phyloP scores from a whole-genome alignment of 1,140 invertebrate species.

The Drosophila navojoa region DNA sequence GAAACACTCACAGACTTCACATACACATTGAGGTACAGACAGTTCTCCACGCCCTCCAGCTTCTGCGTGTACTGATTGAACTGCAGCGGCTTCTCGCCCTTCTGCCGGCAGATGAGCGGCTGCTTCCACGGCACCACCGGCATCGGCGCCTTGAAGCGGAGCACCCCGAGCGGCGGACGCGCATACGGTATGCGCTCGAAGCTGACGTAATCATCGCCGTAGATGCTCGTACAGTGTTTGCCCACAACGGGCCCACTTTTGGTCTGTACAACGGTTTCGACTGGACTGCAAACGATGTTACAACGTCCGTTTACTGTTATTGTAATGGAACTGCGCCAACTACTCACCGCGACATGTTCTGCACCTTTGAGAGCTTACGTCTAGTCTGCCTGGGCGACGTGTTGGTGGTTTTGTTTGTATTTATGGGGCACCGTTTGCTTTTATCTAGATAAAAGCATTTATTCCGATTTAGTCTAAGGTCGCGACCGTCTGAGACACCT shows the following conservation, averaged over 20 bases:
- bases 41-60: constrained; percentile 84
- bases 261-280: constrained; percentile 21
- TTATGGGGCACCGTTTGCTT: constrained; percentile 3
- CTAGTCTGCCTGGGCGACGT: background rate
- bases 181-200: constrained; percentile 87
- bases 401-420: background rate
- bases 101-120: constrained; percentile 78
- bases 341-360: constrained; percentile 50
- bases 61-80: constrained; percentile 48
- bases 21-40: constrained; percentile 85
- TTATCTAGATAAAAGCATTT: constrained; percentile 55
- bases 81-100: constrained; percentile 63
- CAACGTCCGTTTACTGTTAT: no score
- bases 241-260: constrained; percentile 58
- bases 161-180: constrained; percentile 86
- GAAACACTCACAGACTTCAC: constrained; percentile 70
- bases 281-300: background rate
- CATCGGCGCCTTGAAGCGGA: constrained; percentile 86
- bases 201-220: constrained; percentile 71
- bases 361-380: constrained; percentile 19
- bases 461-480: constrained; percentile 25
- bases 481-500: constrained; percentile 13
- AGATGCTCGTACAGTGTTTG: constrained; percentile 51
- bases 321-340: background rate
- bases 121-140: constrained; percentile 85